Conservation (phyloP, 2,888 invertebrate genomes). For the Ectemnius continuus region DNA sequence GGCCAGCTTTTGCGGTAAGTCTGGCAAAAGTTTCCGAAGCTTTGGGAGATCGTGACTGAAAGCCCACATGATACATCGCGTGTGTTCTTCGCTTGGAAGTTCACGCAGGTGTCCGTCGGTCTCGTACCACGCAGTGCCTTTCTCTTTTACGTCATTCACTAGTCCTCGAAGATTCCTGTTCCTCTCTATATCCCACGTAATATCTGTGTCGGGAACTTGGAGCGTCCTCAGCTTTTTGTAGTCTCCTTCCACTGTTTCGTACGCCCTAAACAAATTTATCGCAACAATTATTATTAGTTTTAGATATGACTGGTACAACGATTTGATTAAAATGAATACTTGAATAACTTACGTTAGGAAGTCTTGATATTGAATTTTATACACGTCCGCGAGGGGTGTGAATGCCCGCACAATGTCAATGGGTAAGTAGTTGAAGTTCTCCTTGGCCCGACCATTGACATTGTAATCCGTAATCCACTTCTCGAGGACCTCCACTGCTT, state of each 20-base stretch:
- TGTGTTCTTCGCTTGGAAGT: conserved; percentile 84
- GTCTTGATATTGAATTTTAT: conserved; percentile 78
- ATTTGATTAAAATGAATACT: neutral
- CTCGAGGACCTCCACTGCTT: conserved; percentile 85
- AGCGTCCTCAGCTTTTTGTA: conserved; percentile 87
- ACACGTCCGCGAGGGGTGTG: conserved; percentile 79
- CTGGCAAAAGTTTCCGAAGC: conserved; percentile 81
- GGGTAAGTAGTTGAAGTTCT: conserved; percentile 85
- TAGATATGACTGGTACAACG: neutral
- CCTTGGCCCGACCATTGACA: conserved; percentile 82
- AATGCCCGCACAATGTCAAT: conserved; percentile 82
- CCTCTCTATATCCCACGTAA: conserved; percentile 88
- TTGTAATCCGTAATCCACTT: conserved; percentile 88
- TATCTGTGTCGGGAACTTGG: conserved; percentile 79
- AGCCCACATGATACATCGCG: conserved; percentile 86
- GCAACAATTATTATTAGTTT: neutral
- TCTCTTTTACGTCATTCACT: conserved; percentile 79
- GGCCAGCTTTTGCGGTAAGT: conserved; percentile 77
- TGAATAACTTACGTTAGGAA: conserved; percentile 57
- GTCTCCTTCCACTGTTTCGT: conserved; percentile 83
- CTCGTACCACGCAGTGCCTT: conserved; percentile 78
- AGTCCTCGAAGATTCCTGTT: conserved; percentile 80
- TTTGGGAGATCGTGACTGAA: conserved; percentile 86
- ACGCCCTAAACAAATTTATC: conserved; percentile 78
- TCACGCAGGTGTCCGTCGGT: conserved; percentile 84